Conservation (phyloP, 2,113 vertebrate genomes). For the Suricata suricatta region DNA sequence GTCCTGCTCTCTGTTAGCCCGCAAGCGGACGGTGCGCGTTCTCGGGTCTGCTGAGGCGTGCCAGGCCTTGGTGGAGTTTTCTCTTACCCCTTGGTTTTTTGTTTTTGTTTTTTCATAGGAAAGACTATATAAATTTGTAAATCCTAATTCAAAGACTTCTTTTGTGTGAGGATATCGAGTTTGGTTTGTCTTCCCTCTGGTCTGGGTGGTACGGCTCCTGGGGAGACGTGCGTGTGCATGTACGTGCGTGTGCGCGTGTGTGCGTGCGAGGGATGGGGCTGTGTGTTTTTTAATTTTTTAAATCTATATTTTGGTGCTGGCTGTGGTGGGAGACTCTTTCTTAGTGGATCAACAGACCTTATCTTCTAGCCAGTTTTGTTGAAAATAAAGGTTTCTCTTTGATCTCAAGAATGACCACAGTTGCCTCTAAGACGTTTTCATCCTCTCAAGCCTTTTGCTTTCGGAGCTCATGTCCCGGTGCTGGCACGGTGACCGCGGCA, state of each 20-base stretch:
- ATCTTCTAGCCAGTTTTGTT: conserved; percentile 79
- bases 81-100: conserved; percentile 51
- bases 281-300: conserved; percentile 64
- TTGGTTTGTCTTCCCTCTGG: conserved; percentile 61
- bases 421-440: conserved; percentile 29
- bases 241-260: not conserved
- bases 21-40: conserved; percentile 75
- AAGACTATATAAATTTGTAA: conserved; percentile 87
- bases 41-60: conserved; percentile 68
- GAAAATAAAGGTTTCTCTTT: conserved; percentile 80
- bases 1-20: conserved; percentile 74
- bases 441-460: not conserved
- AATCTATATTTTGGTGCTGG: conserved; percentile 84
- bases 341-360: conserved; percentile 78
- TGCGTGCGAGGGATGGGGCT: not conserved
- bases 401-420: conserved; percentile 77
- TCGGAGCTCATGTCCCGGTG: not conserved
- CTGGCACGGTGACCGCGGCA: not conserved
- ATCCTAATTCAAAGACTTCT: conserved; percentile 81
- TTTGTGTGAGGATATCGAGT: conserved; percentile 67
- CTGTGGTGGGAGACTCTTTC: conserved; percentile 83
- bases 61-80: conserved; percentile 72
- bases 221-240: not conserved
- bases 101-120: conserved; percentile 77
- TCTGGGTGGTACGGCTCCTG: conserved; percentile 33